Conservation (phyloP, 1,140 invertebrate genomes). For the Epicauta chinensis region DNA sequence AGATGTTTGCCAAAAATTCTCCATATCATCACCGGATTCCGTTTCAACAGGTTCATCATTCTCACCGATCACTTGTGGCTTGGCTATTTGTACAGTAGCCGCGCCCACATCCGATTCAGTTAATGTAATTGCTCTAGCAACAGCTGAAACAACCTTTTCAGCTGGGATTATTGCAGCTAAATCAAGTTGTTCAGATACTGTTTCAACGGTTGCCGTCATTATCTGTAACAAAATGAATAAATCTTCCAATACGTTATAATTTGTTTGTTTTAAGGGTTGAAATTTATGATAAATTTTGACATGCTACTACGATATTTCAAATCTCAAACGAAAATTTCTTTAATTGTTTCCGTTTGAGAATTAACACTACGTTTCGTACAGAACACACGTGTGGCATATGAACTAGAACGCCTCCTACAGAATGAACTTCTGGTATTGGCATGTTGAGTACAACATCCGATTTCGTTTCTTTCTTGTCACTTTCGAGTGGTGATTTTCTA, state of each 20-base stretch:
- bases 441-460: conserved; percentile 58
- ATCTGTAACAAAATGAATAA: conserved; percentile 53
- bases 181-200: conserved; percentile 82
- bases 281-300: conserved; percentile 11
- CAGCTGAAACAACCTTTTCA: conserved; percentile 70
- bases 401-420: conserved; percentile 75
- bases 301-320: neutral
- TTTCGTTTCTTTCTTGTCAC: conserved; percentile 59
- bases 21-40: conserved; percentile 61
- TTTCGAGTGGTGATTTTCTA: conserved; percentile 58
- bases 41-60: conserved; percentile 61
- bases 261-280: conserved; percentile 1
- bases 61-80: conserved; percentile 59
- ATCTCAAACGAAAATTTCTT: conserved; percentile 26
- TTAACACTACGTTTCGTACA: conserved; percentile 43
- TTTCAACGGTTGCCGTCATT: conserved; percentile 89
- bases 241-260: conserved; percentile 3
- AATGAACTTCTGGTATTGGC: conserved; percentile 61
- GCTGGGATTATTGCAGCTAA: conserved; percentile 76
- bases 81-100: conserved; percentile 56
- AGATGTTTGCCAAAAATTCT: conserved; percentile 86
- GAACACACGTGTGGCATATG: conserved; percentile 84
- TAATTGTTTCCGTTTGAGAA: conserved; percentile 28
- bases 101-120: conserved; percentile 82
- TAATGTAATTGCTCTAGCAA: conserved; percentile 80